Percentiles rank a stretch among this genome's conserved stretches.
Conservation (phyloP, 2,888 invertebrate genomes). For the Orchesella flavescens region DNA sequence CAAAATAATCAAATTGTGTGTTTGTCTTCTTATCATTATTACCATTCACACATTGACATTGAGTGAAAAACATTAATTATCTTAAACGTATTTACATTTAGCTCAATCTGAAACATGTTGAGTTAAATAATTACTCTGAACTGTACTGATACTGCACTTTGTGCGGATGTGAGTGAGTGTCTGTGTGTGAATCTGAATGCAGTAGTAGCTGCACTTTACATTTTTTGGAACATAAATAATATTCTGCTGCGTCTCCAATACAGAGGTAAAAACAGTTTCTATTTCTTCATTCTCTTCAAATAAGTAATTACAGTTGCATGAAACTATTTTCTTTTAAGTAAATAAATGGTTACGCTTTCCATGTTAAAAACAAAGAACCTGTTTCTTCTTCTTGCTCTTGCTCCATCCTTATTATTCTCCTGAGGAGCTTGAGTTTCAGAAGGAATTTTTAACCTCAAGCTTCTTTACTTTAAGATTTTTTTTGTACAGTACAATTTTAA, state of each 20-base stretch:
- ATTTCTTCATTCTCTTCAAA: neutral
- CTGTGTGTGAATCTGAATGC: no score
- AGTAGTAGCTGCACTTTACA: neutral
- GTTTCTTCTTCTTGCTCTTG: constrained; percentile 28
- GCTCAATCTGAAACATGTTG: constrained; percentile 42
- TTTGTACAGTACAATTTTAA: no score
- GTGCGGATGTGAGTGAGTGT: neutral
- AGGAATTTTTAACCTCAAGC: constrained; percentile 14
- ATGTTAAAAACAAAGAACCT: constrained; percentile 48
- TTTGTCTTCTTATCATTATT: constrained; percentile 22
- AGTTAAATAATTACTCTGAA: neutral
- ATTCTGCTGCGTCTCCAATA: neutral
- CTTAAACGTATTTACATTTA: neutral
- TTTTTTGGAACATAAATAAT: neutral
- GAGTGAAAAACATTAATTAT: neutral
- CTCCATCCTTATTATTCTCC: no score
- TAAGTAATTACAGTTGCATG: neutral
- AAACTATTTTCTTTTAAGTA: constrained; percentile 17
- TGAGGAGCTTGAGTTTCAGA: neutral
- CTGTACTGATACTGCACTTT: neutral
- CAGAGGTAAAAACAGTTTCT: neutral
- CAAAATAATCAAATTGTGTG: constrained; percentile 1
- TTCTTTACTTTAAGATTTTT: no score
- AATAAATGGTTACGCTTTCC: constrained; percentile 42
- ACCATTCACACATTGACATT: constrained; percentile 31